phyloP scores from a whole-genome alignment of 1,140 invertebrate genomes.

The Zaprionus nigranus region DNA sequence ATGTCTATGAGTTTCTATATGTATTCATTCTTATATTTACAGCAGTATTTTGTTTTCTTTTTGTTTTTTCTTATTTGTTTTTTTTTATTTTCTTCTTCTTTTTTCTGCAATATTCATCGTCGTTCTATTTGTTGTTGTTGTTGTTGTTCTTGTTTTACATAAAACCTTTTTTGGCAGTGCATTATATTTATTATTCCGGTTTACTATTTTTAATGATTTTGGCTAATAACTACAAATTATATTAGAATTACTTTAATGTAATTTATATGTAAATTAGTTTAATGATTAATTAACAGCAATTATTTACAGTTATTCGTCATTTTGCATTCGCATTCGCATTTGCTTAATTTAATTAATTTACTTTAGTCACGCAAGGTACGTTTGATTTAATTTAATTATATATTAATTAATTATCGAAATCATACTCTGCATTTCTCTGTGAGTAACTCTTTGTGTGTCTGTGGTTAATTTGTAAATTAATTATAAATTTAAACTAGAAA shows the following conservation, averaged over 20 bases:
- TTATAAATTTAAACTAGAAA: conserved; percentile 61
- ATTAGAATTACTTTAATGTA: conserved; percentile 51
- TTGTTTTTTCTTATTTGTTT: conserved; percentile 28
- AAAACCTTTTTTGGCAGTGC: conserved; percentile 84
- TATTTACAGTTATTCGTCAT: conserved; percentile 67
- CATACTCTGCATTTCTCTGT: conserved; percentile 14
- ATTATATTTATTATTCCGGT: conserved; percentile 79
- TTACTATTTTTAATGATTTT: conserved; percentile 68
- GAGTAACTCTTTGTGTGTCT: conserved; percentile 13
- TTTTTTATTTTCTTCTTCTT: conserved; percentile 31
- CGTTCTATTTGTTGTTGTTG: conserved; percentile 55
- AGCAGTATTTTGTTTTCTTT: conserved; percentile 67
- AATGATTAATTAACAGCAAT: conserved; percentile 79
- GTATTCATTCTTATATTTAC: conserved; percentile 83
- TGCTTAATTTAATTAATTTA: conserved; percentile 27
- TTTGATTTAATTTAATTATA: conserved; percentile 69
- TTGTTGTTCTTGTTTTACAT: conserved; percentile 65
- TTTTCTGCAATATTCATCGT: conserved; percentile 34
- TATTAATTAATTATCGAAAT: conserved; percentile 30
- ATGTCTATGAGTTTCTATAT: conserved; percentile 79
- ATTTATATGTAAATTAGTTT: conserved; percentile 67
- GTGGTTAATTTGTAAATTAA: conserved; percentile 9
- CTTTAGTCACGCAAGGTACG: conserved; percentile 77
- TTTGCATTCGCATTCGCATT: background rate
- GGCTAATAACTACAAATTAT: conserved; percentile 73